Conservation (phyloP, 2,113 vertebrate species). For the Nesoenas mayeri region DNA sequence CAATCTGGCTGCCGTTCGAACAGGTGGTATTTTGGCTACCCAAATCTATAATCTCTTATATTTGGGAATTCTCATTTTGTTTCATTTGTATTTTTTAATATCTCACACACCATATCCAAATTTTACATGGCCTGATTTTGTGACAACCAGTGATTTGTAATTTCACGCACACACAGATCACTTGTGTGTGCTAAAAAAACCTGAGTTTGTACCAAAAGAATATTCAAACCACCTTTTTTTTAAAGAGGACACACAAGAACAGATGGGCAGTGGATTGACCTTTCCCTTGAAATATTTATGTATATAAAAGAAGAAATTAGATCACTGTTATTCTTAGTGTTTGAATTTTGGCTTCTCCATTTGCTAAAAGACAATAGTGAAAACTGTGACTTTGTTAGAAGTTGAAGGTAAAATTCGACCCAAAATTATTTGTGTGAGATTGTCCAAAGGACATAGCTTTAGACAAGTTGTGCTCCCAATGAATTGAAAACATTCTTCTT, state of each 20-base stretch:
- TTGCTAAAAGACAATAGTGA: conserved; percentile 48
- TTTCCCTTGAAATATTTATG: not conserved
- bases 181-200: not conserved
- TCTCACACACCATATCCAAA: not conserved
- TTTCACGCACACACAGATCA: not conserved
- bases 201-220: not conserved
- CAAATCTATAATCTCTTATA: not conserved
- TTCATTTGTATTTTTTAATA: conserved; percentile 2
- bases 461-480: not conserved
- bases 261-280: not conserved
- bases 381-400: conserved; percentile 46
- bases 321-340: conserved; percentile 11
- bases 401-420: conserved; percentile 30
- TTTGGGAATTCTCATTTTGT: not conserved
- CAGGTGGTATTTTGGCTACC: not conserved
- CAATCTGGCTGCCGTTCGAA: not conserved
- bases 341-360: conserved; percentile 38
- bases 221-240: not conserved
- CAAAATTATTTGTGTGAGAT: not conserved
- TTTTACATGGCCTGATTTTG: not conserved
- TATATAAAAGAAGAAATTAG: conserved; percentile 1
- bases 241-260: not conserved
- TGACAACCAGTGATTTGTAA: not conserved
- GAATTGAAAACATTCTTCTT: not conserved
- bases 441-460: not conserved